Evolutionary conservation across 2,113 vertebrate genomes (phyloP).

Genomic region (Lamprologus sp.): DNA sequence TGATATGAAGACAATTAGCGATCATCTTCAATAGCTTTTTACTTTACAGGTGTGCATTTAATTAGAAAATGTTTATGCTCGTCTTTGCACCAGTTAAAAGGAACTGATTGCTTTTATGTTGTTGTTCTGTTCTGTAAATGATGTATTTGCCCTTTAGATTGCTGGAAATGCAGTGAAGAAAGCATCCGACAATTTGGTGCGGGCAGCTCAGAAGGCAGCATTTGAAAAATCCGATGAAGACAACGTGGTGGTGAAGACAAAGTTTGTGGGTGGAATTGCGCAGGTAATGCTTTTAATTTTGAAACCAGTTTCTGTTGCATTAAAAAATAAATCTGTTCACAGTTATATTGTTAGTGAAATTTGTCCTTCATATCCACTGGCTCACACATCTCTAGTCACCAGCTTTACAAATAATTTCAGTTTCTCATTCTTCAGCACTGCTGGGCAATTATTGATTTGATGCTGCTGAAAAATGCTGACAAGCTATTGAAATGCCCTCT

Average conservation of each 20-base stretch:
- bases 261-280: conserved; percentile 97
- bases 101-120: background rate
- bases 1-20: background rate
- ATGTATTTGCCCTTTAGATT: conserved; percentile 63
- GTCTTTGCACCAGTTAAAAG: background rate
- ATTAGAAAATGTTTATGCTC: background rate
- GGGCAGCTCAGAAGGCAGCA: conserved; percentile 93
- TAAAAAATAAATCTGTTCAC: background rate
- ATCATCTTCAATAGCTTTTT: background rate
- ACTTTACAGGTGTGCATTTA: background rate
- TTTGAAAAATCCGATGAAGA: conserved; percentile 94
- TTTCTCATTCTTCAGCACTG: background rate
- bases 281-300: conserved; percentile 73
- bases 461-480: background rate
- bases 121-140: background rate
- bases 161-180: conserved; percentile 97
- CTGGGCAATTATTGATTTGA: background rate
- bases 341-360: background rate
- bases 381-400: background rate
- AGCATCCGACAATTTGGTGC: conserved; percentile 94
- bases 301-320: background rate
- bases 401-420: background rate
- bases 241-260: conserved; percentile 93
- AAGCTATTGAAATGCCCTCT: background rate
- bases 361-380: background rate